Base-by-base conservation (phyloP, 2,888 invertebrate genomes). In the Gari tellinella region DNA sequence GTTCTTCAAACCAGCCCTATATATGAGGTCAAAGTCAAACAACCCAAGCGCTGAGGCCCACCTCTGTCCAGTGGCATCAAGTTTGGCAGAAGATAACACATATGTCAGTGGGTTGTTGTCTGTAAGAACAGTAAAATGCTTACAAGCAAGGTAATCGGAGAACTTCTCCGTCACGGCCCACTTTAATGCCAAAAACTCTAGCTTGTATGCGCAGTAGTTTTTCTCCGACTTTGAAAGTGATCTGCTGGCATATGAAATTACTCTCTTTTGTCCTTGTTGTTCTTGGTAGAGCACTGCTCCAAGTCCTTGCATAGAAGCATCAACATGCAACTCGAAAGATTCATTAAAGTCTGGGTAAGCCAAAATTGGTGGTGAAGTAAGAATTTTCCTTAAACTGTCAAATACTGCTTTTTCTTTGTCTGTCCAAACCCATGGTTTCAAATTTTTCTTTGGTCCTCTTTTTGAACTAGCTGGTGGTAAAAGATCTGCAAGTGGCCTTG, bases 101-200 rank as follows among this genome's bases (percentile, higher is more conserved):
- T 53, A 37, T 37, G 53, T 53, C 5, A 53, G 43, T n/a, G 75
- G 75, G 31, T 75, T 75, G 41, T 62, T 72, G 52, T 76, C 76
- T 10, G 76, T 72, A 5, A 67, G 19, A 4, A 72, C 67, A 2
- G 31, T 31, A 49, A 72, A 76, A 19, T 51, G 25, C 38, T 61
- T 48, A 4, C 49, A 46, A 23, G 56, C 57, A 40, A 76, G 31
- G 56, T 67, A 53, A 26, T 68, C 68, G 25, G 72, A 55, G 61
- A 65, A 72, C 31, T 79, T 79, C 5, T 79, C 74, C 1, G 67
- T 62, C 7, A 79, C 55, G 0, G 61, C 72, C 74, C 74, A 74
- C 37, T 75, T 75, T 19, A 14, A 14, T 15, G 55, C 17, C 15
- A 38, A 3, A 41, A 40, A n/a, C 25, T 55, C 10, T n/a, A 65